These are phyloP conservation scores for Perca fluviatilis DNA, from an alignment of 2,113 vertebrate genomes.

Conservation along the genomic window DNA sequence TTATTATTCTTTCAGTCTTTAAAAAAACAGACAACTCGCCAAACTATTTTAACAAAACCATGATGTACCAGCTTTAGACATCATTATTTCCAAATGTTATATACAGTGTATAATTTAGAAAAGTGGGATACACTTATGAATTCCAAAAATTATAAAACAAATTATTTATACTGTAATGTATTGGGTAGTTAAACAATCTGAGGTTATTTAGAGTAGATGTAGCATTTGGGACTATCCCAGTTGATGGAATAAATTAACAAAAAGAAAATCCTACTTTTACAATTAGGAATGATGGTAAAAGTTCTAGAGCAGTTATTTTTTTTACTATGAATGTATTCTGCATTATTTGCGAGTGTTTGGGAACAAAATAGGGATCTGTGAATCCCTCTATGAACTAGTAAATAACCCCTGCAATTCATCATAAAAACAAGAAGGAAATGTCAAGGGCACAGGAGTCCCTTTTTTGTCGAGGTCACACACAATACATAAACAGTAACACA, in stretches of 20 bases:
- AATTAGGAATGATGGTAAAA: conserved; percentile 29
- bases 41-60: background rate
- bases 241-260: background rate
- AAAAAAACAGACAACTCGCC: background rate
- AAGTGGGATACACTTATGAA: background rate
- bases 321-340: conserved; percentile 45
- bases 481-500: conserved; percentile 73
- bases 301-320: conserved; percentile 50
- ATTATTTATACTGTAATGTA: background rate
- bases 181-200: background rate
- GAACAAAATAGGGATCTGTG: conserved; percentile 69
- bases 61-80: background rate
- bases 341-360: conserved; percentile 59
- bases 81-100: background rate
- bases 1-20: background rate
- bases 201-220: background rate
- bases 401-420: conserved; percentile 81
- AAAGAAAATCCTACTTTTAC: background rate
- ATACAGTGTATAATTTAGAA: background rate
- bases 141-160: background rate
- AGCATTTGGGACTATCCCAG: background rate
- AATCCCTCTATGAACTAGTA: conserved; percentile 72
- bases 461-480: conserved; percentile 73
- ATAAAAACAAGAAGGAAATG: conserved; percentile 80
- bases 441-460: conserved; percentile 81